A percentile compares a stretch with the other conserved stretches of the same genome.
Conservation (phyloP, 2,797 vertebrate genomes). For the Clarias platycephalus region DNA sequence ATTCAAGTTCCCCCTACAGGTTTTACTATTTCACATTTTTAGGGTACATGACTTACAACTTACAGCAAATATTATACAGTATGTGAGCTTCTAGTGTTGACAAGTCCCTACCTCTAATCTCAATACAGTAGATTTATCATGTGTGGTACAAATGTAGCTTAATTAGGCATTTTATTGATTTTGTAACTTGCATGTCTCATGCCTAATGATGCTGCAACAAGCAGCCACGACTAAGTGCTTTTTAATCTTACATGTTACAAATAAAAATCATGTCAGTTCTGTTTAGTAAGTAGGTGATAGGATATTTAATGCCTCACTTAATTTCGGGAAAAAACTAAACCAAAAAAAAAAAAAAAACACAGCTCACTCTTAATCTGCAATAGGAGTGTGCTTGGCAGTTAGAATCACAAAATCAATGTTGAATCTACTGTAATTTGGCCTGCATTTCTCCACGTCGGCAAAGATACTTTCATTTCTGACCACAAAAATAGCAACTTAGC, state of each 20-base stretch:
- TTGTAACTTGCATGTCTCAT: neutral
- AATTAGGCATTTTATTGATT: neutral
- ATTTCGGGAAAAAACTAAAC: neutral
- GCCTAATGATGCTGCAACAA: neutral
- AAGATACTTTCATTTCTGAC: neutral
- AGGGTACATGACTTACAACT: neutral
- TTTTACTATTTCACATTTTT: neutral
- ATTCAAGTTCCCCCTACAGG: neutral
- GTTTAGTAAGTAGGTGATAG: neutral
- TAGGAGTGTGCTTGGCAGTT: neutral
- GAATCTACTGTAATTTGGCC: neutral
- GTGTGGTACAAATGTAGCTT: neutral
- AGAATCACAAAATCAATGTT: slow-evolving; percentile 3
- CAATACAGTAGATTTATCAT: neutral
- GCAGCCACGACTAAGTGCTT: neutral
- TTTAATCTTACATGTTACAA: neutral
- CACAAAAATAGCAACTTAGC: slow-evolving; percentile 1
- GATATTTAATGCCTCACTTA: neutral
- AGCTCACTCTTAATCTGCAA: neutral
- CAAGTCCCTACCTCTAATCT: neutral
- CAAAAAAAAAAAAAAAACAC: no score
- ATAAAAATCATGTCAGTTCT: neutral
- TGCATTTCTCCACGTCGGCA: neutral
- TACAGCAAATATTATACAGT: neutral
- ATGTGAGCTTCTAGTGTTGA: neutral